Evolutionary conservation across 2,113 vertebrate genomes (phyloP).

Genomic region (Macrotis lagotis): DNA sequence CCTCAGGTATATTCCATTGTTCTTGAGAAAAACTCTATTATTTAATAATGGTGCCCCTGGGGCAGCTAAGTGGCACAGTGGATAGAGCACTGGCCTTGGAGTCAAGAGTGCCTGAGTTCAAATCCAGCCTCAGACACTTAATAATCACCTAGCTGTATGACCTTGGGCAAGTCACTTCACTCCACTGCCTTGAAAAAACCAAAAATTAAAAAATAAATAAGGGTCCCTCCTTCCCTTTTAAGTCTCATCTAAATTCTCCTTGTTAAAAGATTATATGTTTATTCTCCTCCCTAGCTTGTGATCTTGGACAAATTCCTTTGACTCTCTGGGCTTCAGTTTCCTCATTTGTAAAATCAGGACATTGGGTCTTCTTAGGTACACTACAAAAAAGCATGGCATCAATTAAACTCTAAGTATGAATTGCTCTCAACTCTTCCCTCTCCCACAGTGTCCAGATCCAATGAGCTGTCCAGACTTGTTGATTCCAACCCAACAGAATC

Average conservation of each 20-base stretch:
- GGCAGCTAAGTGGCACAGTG: no score
- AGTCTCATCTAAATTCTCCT: background rate
- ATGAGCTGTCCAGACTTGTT: background rate
- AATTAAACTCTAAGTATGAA: background rate
- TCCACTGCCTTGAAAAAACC: no score
- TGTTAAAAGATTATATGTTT: background rate
- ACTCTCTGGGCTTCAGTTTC: background rate
- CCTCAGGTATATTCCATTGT: background rate
- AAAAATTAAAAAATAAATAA: no score
- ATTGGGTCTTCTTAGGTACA: background rate
- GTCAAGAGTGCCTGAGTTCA: no score
- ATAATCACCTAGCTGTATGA: no score
- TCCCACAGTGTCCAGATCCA: background rate
- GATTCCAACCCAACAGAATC: background rate
- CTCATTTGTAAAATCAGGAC: background rate
- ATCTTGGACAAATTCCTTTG: conserved; percentile 13
- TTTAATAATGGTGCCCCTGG: no score
- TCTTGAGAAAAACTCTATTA: background rate
- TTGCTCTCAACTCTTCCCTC: background rate
- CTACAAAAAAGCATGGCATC: background rate
- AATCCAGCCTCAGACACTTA: no score
- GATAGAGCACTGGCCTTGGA: no score
- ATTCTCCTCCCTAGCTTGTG: background rate
- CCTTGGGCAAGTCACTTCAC: no score
- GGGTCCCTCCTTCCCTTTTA: background rate